Base-by-base conservation (phyloP, 2,888 invertebrate species). In the Calameuta idolon region DNA sequence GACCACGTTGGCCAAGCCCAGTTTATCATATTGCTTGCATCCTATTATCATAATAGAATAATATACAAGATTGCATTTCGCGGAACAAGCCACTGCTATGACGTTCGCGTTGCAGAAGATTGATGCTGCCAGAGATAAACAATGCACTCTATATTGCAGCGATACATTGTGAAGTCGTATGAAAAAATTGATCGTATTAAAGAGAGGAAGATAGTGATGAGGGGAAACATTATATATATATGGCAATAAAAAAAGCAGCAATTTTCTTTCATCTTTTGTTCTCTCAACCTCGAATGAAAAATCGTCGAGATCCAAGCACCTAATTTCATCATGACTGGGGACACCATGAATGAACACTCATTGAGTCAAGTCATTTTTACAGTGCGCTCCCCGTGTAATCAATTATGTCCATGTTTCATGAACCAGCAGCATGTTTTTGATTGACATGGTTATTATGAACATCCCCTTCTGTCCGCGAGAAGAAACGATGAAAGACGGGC, bases 11-110 rank as follows among this genome's bases (percentile, higher is more conserved):
- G 79, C 83, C 84, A 84, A 84, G 83, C 84, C 86, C 81, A 84
- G 85, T 82, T 84, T 83, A 83, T 82, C 85, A 83, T 85, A 84
- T 82, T 85, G 82, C 84, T 85, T 82, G 83, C 76, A 77, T 80
- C 77, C 80, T 82, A 87, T 88, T 88, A 88, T 85, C 88, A 87
- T 88, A 87, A 88, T 87, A 83, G 83, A 80, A 80, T 84, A 83
- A 83, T 80, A 81, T 83, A 81, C 82, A 79, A 78, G 85, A 84
- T 85, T 77, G 40, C 40, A 40, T 9, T 33, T 76, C 30, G n/a
- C 34, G 9, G 69, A 5, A n/a, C 30, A 33, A 71, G 71, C 31
- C 71, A 71, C 71, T 15, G 31, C 71, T n/a, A 71, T 71, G 30
- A 15, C 12, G 12, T 71, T 71, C 71, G 71, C 12, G 23, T 31